Evolutionary conservation across 2,888 invertebrate species (phyloP), one percentile per base, ranked within the genome.

Genomic region (Eretmocerus hayati): DNA sequence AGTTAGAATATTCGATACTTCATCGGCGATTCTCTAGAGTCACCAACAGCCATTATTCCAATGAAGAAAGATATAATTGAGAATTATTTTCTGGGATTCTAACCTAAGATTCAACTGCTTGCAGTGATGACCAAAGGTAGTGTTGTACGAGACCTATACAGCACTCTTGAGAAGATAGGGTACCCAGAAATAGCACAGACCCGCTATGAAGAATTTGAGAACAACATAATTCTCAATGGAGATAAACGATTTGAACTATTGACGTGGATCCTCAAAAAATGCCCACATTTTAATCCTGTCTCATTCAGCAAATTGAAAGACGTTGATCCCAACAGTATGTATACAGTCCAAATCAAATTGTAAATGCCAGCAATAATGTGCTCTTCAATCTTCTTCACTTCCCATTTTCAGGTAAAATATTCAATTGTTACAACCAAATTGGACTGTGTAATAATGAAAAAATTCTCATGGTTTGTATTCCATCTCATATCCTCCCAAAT

Each of bases 111-210:
- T n/a, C n/a, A n/a, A n/a, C n/a, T n/a, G n/a, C 22, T 41, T 48
- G 46, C 41, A 42, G 62, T 61, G 61, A 26, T 23, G 5, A 23
- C 46, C 18, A 20, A 33, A 4, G 54, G 62, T 15, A 39, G 35
- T 36, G 23, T 62, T 37, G 48, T 59, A 37, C 37, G 22, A 4
- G 52, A 58, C 16, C 53, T 66, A 33, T 66, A 66, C 32, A 55
- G 61, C 11, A 54, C 42, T 9, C 54, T 66, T 6, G 42, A 59
- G 23, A 55, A 57, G 22, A 38, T 66, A 20, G 53, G 56, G 42
- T 66, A 67, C 57, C 64, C 67, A 4, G 59, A 61, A 41, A 57
- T 67, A 48, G 63, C 62, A n/a, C 59, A 61, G 43, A 56, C 51
- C 1, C 39, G 52, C 18, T 45, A 50, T 11, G 42, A 56, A 18